Conservation (phyloP, 2,888 invertebrate genomes). For the Cheilosia vernalis region DNA sequence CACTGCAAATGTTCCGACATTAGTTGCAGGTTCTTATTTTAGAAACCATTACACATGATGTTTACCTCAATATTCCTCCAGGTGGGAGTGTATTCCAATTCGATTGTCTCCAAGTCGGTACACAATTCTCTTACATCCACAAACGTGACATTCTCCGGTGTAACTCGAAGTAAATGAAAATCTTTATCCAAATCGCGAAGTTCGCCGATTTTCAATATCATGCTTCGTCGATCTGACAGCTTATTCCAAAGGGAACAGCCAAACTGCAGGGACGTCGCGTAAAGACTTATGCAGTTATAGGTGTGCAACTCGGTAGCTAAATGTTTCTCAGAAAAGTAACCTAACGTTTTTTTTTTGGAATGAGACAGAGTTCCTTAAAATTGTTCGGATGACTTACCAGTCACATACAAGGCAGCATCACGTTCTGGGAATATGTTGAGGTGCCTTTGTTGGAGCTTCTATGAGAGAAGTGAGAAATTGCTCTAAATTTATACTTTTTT, state of each 20-base stretch:
- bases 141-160: constrained; percentile 79
- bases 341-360: constrained; percentile 44
- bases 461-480: background rate
- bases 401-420: constrained; percentile 80
- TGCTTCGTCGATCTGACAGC: constrained; percentile 79
- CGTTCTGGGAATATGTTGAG: constrained; percentile 81
- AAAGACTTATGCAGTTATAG: constrained; percentile 79
- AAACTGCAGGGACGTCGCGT: constrained; percentile 79
- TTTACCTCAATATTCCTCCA: constrained; percentile 80
- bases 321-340: constrained; percentile 80
- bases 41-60: too few relatives aligned
- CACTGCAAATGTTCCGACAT: constrained; percentile 69
- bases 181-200: constrained; percentile 76
- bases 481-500: background rate
- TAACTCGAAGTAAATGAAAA: constrained; percentile 77
- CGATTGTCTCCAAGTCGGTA: constrained; percentile 77
- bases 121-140: constrained; percentile 80
- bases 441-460: constrained; percentile 78
- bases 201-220: constrained; percentile 78
- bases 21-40: too few relatives aligned
- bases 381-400: constrained; percentile 70
- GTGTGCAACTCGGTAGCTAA: constrained; percentile 79
- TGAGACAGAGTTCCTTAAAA: background rate
- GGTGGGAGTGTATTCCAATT: constrained; percentile 78
- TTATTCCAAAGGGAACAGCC: constrained; percentile 80